A percentile compares a stretch with the other conserved stretches of the same genome.
phyloP scores from a whole-genome alignment of 2,113 vertebrate species.

The Castor canadensis region DNA sequence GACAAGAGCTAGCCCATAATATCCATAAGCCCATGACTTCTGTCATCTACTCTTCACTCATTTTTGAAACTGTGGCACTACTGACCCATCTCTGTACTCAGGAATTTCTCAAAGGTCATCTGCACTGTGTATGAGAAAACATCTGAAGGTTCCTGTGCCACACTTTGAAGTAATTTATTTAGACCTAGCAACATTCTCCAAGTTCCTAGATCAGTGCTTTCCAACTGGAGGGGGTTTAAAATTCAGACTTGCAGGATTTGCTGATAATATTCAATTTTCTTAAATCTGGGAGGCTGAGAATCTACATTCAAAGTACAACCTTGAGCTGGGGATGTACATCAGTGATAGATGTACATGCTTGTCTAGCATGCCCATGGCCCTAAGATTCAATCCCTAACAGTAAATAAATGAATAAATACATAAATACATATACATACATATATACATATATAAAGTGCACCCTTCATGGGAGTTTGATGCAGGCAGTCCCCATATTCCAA shows the following conservation, averaged over 20 bases:
- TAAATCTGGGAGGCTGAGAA: neutral
- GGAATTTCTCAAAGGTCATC: conserved; percentile 18
- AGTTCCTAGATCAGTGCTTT: neutral
- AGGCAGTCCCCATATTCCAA: neutral
- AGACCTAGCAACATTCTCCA: neutral
- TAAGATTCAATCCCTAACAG: neutral
- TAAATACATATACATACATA: neutral
- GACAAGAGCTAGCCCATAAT: neutral
- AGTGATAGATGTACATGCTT: neutral
- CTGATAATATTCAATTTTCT: conserved; percentile 1
- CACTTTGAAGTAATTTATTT: neutral
- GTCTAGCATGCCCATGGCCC: neutral
- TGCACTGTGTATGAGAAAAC: neutral
- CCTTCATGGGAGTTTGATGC: neutral
- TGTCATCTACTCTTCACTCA: conserved; percentile 20
- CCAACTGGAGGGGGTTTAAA: neutral
- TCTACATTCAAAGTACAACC: neutral
- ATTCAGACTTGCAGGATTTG: neutral
- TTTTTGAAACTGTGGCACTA: conserved; percentile 21
- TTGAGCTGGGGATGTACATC: neutral
- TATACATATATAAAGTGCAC: neutral
- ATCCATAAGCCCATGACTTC: neutral
- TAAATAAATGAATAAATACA: too few relatives aligned
- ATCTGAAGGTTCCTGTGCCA: neutral
- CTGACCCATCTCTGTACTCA: neutral